These are phyloP conservation scores for Rhipidura dahli DNA, from an alignment of 2,113 vertebrate genomes.

Conservation along the genomic window DNA sequence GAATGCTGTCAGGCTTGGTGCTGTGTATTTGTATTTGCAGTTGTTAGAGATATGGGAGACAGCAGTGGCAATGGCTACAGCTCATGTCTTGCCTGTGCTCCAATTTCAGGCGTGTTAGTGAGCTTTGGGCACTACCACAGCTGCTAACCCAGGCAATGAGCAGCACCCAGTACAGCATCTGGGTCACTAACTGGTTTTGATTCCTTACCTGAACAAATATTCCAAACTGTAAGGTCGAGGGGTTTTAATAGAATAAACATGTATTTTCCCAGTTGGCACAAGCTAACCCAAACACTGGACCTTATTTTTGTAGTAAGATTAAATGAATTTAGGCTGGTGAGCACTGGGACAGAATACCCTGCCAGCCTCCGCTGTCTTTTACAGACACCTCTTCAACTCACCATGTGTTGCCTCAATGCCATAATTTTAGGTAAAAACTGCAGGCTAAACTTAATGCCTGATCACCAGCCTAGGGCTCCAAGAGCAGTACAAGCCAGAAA, in stretches of 20 bases:
- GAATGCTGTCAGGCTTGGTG: not conserved
- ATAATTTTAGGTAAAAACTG: not conserved
- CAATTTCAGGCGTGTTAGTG: accelerated
- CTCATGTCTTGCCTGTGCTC: not conserved
- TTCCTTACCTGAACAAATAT: not conserved
- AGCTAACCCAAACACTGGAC: not conserved
- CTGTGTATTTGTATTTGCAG: not conserved
- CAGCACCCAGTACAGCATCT: not conserved
- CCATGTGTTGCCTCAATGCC: not conserved
- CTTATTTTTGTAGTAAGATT: not conserved
- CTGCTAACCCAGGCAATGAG: not conserved
- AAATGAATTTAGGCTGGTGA: not conserved
- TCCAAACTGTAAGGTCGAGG: accelerated
- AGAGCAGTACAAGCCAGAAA: not conserved
- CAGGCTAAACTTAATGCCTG: not conserved
- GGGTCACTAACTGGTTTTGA: not conserved
- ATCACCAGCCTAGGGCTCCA: not conserved
- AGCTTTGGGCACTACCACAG: not conserved
- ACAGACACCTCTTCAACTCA: not conserved
- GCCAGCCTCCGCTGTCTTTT: not conserved
- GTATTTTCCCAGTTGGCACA: not conserved
- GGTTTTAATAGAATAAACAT: not conserved
- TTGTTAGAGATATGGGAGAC: not conserved
- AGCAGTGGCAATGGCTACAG: not conserved
- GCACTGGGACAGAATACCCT: not conserved